Evolutionary conservation across 2,888 invertebrate genomes (phyloP), one percentile per base, ranked within the genome.

Genomic region (Cephus sareptanus): DNA sequence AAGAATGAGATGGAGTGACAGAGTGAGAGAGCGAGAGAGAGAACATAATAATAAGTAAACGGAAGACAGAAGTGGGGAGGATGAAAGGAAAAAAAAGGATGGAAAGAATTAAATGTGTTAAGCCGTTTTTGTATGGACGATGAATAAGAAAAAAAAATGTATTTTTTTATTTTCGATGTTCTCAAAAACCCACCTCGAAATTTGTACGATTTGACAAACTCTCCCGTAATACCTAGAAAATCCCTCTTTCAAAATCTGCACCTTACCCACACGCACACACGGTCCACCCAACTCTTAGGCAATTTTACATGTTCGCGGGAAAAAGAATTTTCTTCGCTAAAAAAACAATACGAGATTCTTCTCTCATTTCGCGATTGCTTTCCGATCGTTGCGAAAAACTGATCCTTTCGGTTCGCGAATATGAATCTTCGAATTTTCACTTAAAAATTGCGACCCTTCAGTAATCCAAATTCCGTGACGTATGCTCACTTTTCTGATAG

Each of bases 81-180:
- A 33, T 71, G 4, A 33, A 80, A 80, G 76, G 77, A 78, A 79
- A 82, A 77, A 35, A 13, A 56, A 56, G 70, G 78, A 77, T 80
- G 80, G 77, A 68, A 80, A 78, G 79, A 79, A 80, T 81, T 81
- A 83, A 82, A 81, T 83, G 84, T 84, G 81, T 86, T 85, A 83
- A 83, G 79, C 81, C 84, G 83, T 88, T 89, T 90, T 89, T 89
- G 85, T 89, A 87, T 85, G 85, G 80, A 86, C 83, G 83, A 87
- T 78, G 83, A 76, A 82, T 85, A 82, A 83, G 81, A 77, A 79
- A 68, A 80, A 74, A 82, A 85, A 86, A 82, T 85, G 85, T 89
- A 88, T 88, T 88, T 89, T 87, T 86, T 87, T 88, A 87, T 87
- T 88, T 89, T 89, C 84, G 79, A 86, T 82, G 79, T 83, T 80